These are phyloP conservation scores for Fulica atra DNA, from an alignment of 2,113 vertebrate species.

Conservation along the genomic window DNA sequence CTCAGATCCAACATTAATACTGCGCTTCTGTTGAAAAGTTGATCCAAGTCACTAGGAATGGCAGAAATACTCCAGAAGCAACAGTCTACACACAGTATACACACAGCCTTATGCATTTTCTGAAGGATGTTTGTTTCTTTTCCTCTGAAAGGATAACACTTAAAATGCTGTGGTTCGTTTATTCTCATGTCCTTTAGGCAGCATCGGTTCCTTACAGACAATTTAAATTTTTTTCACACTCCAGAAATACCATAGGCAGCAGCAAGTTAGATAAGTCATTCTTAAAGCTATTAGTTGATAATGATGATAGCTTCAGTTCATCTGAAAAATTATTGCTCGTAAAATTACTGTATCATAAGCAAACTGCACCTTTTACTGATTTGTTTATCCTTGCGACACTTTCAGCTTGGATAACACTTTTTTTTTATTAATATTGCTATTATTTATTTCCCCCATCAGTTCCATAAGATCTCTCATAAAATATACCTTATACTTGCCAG, in stretches of 20 bases:
- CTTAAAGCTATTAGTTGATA: conserved; percentile 59
- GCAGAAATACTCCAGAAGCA: neutral
- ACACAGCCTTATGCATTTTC: neutral
- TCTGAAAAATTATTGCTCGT: conserved; percentile 59
- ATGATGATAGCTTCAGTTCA: conserved; percentile 57
- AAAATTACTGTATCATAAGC: conserved; percentile 60
- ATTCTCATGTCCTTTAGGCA: conserved; percentile 39
- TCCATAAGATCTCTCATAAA: conserved; percentile 26
- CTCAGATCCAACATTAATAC: neutral
- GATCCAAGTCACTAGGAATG: neutral
- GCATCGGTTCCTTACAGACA: conserved; percentile 10
- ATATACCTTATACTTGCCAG: neutral
- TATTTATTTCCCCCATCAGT: conserved; percentile 23
- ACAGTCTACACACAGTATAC: neutral
- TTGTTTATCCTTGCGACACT: conserved; percentile 36
- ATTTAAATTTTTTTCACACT: conserved; percentile 59
- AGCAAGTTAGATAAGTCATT: conserved; percentile 59
- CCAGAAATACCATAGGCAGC: conserved; percentile 36
- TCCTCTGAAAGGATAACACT: neutral
- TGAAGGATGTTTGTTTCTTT: conserved; percentile 38
- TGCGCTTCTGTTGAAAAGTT: neutral
- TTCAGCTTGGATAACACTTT: conserved; percentile 2
- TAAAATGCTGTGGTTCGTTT: conserved; percentile 37
- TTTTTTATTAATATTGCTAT: conserved; percentile 35
- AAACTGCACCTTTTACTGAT: conserved; percentile 46